Evolutionary conservation across 2,113 vertebrate species (phyloP).

Genomic region (Harpagus bidentatus): DNA sequence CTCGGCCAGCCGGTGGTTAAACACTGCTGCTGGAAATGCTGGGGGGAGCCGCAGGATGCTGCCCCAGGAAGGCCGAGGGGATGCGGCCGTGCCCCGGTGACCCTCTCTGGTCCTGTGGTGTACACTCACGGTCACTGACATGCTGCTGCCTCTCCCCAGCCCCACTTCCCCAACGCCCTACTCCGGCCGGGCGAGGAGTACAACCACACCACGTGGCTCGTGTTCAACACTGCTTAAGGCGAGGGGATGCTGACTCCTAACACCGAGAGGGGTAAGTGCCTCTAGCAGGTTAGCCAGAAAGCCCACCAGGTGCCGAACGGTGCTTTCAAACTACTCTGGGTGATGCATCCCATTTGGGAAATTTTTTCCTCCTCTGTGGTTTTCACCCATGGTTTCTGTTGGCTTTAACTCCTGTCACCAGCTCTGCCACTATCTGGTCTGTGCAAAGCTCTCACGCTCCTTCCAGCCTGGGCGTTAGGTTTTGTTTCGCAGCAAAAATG

Average conservation of each 20-base stretch:
- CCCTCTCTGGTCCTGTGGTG: not conserved
- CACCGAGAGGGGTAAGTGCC: not conserved
- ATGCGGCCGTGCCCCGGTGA: fast-evolving
- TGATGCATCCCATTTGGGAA: not conserved
- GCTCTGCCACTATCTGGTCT: not conserved
- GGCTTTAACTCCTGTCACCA: not conserved
- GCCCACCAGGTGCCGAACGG: fast-evolving
- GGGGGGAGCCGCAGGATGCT: fast-evolving
- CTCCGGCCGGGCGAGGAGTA: slow-evolving; percentile 84
- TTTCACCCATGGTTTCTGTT: not conserved
- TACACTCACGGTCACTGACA: not conserved
- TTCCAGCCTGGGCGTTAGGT: not conserved
- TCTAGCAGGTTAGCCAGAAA: not conserved
- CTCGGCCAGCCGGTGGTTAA: not conserved
- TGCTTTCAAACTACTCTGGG: not conserved
- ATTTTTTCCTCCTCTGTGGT: not conserved
- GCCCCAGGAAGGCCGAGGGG: not conserved
- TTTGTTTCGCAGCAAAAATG: not conserved
- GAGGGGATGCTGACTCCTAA: not conserved
- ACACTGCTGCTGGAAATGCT: not conserved
- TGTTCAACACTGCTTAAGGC: slow-evolving; percentile 72
- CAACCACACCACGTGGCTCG: slow-evolving; percentile 80
- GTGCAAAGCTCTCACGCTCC: not conserved
- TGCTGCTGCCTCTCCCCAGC: slow-evolving; percentile 63
- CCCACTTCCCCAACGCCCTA: slow-evolving; percentile 81